Conservation (phyloP, 1,140 invertebrate species). For the Chrysomallon squamiferum region DNA sequence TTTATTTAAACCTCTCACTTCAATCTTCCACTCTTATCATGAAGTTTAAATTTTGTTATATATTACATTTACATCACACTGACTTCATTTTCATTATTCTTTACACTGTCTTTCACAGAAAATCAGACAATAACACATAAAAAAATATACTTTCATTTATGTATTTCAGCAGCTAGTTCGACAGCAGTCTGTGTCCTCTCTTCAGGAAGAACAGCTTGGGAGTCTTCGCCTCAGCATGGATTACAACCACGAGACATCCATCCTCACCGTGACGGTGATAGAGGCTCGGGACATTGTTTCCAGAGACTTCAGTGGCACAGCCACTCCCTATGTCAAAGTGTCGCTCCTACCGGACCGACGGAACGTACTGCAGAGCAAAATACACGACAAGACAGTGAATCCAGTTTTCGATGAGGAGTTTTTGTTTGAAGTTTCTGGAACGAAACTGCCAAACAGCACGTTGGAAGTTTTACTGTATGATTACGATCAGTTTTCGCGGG, state of each 20-base stretch:
- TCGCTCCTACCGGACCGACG: constrained; percentile 48
- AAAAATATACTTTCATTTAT: too few relatives aligned
- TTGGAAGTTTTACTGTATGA: constrained; percentile 58
- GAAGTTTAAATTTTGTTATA: too few relatives aligned
- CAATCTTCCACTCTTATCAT: too few relatives aligned
- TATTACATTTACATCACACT: too few relatives aligned
- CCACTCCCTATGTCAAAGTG: constrained; percentile 58
- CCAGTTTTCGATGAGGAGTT: constrained; percentile 66
- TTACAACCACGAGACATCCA: constrained; percentile 50
- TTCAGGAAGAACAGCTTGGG: constrained; percentile 55
- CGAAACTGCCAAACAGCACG: constrained; percentile 36
- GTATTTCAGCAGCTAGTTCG: constrained; percentile 35
- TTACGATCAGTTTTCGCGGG: constrained; percentile 58
- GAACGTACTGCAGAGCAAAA: constrained; percentile 49
- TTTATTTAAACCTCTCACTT: too few relatives aligned
- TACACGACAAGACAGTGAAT: constrained; percentile 72
- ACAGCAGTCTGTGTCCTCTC: constrained; percentile 45
- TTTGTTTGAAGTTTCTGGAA: constrained; percentile 53
- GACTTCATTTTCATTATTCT: too few relatives aligned
- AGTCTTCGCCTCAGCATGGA: constrained; percentile 54
- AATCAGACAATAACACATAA: too few relatives aligned
- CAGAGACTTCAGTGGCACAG: constrained; percentile 49
- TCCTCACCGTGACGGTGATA: constrained; percentile 56
- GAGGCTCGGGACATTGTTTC: constrained; percentile 56
- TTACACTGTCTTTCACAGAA: too few relatives aligned